phyloP scores from a whole-genome alignment of 2,888 invertebrate species.

The Caradrina clavipalpis region DNA sequence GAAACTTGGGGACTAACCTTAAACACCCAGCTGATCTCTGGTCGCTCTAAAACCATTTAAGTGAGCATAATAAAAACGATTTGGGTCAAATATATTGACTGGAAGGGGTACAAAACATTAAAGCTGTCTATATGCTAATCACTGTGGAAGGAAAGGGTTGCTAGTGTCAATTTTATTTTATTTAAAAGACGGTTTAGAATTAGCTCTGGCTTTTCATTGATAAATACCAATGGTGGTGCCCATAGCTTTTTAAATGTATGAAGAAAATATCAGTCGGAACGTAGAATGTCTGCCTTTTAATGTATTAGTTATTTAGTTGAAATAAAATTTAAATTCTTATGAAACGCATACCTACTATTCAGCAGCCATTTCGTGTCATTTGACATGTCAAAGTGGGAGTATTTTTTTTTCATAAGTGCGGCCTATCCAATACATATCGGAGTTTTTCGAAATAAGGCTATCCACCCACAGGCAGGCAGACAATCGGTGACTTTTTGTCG shows the following conservation, averaged over 20 bases:
- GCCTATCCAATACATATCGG: too few relatives aligned
- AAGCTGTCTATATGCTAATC: constrained; percentile 54
- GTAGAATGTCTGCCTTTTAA: background rate
- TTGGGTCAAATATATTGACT: constrained; percentile 45
- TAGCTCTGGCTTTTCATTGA: constrained; percentile 1
- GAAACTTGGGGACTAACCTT: too few relatives aligned
- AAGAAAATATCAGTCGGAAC: background rate
- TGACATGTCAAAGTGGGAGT: too few relatives aligned
- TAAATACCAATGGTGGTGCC: background rate
- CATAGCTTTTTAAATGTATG: background rate
- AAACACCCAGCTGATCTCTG: constrained; percentile 4
- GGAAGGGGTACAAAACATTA: constrained; percentile 26
- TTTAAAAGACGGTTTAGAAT: constrained; percentile 7
- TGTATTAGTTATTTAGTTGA: background rate
- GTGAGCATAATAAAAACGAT: constrained; percentile 40
- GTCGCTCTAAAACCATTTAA: constrained; percentile 28
- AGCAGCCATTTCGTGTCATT: too few relatives aligned
- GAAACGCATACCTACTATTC: too few relatives aligned
- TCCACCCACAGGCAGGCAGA: too few relatives aligned
- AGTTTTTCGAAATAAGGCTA: too few relatives aligned
- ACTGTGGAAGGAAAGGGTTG: constrained; percentile 12
- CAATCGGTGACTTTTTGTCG: too few relatives aligned
- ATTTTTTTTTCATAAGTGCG: too few relatives aligned
- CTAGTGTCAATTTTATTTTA: constrained; percentile 28
- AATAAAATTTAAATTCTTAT: too few relatives aligned